phyloP scores from a whole-genome alignment of 2,888 invertebrate genomes.

The Eristalis tenax region DNA sequence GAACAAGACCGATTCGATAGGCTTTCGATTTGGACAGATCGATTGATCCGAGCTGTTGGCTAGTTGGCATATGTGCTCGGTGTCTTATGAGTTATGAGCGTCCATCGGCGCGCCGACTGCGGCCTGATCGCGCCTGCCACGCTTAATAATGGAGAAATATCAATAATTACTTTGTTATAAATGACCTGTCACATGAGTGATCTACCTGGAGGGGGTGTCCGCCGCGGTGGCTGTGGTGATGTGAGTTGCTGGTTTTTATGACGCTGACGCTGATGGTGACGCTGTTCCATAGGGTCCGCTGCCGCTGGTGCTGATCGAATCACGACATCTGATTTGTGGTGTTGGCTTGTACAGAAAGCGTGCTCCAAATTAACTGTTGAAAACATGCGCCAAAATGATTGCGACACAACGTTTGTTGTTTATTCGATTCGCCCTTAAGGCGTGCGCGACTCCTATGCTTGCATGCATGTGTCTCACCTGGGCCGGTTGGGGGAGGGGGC shows the following conservation, averaged over 20 bases:
- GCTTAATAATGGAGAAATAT: conserved; percentile 70
- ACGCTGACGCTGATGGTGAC: not conserved
- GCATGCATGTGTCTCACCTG: conserved; percentile 8
- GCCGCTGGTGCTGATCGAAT: conserved; percentile 47
- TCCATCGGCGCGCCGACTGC: conserved; percentile 17
- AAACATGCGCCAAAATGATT: conserved; percentile 70
- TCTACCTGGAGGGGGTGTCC: conserved; percentile 39
- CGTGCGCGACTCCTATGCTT: conserved; percentile 43
- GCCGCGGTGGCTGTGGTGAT: not conserved
- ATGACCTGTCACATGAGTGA: conserved; percentile 69
- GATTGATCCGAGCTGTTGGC: conserved; percentile 72
- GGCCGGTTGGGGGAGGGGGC: conserved; percentile 12
- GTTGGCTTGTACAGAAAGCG: conserved; percentile 64
- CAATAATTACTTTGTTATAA: conserved; percentile 72
- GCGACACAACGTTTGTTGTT: conserved; percentile 64
- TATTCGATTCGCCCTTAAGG: conserved; percentile 64
- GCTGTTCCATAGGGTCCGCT: conserved; percentile 28
- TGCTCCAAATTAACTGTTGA: conserved; percentile 70
- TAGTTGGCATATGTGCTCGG: conserved; percentile 68
- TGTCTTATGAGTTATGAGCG: conserved; percentile 66
- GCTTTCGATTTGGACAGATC: conserved; percentile 71
- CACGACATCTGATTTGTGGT: conserved; percentile 54
- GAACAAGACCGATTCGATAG: conserved; percentile 70
- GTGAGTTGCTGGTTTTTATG: conserved; percentile 12
- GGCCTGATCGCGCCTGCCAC: conserved; percentile 62